Conservation (phyloP, 1,140 invertebrate genomes). For the Cylas formicarius region DNA sequence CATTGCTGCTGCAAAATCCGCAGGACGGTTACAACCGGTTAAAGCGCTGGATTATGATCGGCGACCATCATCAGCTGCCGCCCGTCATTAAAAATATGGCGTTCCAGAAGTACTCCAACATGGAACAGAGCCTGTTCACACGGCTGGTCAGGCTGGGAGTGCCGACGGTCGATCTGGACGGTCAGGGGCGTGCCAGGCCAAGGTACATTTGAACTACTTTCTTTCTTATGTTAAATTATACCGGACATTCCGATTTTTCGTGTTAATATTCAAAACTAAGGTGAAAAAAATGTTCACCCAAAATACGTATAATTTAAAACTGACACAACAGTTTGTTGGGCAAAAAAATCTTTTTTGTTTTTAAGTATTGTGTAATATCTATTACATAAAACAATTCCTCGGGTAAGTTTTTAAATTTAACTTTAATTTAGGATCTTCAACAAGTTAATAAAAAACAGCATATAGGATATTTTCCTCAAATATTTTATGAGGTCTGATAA, state of each 20-base stretch:
- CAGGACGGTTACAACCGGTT: slow-evolving; percentile 91
- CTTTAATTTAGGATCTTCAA: no score
- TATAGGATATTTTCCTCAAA: no score
- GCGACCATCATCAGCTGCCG: slow-evolving; percentile 98
- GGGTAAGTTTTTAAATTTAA: no score
- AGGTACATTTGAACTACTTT: slow-evolving; percentile 46
- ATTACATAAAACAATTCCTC: no score
- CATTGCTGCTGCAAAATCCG: slow-evolving; percentile 93
- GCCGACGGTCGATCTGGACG: slow-evolving; percentile 94
- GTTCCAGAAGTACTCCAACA: slow-evolving; percentile 99
- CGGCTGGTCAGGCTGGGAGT: slow-evolving; percentile 93
- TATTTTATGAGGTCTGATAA: no score
- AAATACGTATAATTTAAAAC: no score
- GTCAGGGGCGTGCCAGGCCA: slow-evolving; percentile 89
- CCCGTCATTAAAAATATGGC: slow-evolving; percentile 99
- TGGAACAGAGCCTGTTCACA: slow-evolving; percentile 98
- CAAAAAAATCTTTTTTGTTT: slow-evolving; percentile 7
- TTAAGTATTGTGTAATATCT: slow-evolving; percentile 9
- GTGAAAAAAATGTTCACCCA: no score
- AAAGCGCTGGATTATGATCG: slow-evolving; percentile 99
- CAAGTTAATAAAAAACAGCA: no score
- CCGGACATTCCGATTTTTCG: no score
- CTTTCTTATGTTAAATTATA: neutral
- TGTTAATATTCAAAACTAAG: no score
- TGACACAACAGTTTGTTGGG: no score